phyloP scores from a whole-genome alignment of 53 echinoderm and acorn worm species.

The Henricia sp. region DNA sequence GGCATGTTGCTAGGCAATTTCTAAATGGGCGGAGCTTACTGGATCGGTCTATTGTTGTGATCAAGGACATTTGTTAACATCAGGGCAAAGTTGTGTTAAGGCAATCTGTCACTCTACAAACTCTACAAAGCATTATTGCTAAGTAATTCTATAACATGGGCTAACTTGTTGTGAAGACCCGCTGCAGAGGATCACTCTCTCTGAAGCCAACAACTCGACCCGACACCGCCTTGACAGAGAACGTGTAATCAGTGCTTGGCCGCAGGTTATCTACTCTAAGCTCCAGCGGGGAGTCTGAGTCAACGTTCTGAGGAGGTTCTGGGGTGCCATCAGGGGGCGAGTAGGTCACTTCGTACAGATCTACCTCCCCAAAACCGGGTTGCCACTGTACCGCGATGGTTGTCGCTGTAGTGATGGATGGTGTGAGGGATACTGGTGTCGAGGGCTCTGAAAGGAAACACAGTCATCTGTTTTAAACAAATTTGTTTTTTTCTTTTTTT shows the following conservation, averaged over 20 bases:
- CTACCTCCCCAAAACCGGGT: constrained; percentile 42
- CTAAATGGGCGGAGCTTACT: no score
- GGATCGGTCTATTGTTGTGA: no score
- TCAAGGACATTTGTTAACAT: neutral
- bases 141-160: neutral
- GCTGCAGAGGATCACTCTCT: neutral
- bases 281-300: constrained; percentile 8
- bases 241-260: constrained; percentile 43
- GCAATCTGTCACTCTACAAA: neutral
- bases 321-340: constrained; percentile 53
- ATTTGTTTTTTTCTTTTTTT: no score
- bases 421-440: constrained; percentile 8
- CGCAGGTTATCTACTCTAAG: constrained; percentile 39
- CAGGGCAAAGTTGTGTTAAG: neutral
- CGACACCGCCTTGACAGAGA: constrained; percentile 47
- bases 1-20: no score
- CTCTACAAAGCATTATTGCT: neutral
- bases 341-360: constrained; percentile 62
- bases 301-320: neutral
- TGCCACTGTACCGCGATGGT: constrained; percentile 49
- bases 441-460: constrained; percentile 31
- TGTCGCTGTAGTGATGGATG: constrained; percentile 17
- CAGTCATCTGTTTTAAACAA: neutral
- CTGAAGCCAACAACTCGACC: constrained; percentile 10
- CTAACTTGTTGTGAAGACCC: constrained; percentile 45